Evolutionary conservation across 92 coral and sea anemone genomes (phyloP).

Genomic region (Phenganax subtilis): DNA sequence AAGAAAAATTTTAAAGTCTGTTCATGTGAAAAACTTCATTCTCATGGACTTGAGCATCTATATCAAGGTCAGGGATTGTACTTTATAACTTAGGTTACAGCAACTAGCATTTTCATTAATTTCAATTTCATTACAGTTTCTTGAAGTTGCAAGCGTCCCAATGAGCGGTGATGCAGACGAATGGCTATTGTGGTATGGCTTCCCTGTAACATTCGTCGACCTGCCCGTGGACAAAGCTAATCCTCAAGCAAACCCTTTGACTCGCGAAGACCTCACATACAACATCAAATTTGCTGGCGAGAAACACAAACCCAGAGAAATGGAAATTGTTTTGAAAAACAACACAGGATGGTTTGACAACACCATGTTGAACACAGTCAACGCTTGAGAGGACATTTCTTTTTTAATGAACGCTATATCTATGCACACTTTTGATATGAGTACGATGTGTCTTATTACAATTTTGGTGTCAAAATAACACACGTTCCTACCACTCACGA

Average conservation of each 20-base stretch:
- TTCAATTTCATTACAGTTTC: constrained; percentile 44
- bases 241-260: constrained; percentile 19
- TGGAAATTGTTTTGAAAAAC: constrained; percentile 13
- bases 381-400: background rate
- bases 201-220: constrained; percentile 60
- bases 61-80: background rate
- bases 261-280: background rate
- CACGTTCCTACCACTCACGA: no score
- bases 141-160: constrained; percentile 57
- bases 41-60: background rate
- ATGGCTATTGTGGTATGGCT: constrained; percentile 60
- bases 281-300: constrained; percentile 21
- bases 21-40: no score
- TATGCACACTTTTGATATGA: background rate
- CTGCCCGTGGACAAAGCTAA: constrained; percentile 6
- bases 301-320: constrained; percentile 15
- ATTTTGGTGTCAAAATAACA: no score
- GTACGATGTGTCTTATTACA: no score
- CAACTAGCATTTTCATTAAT: background rate
- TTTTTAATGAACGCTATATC: background rate
- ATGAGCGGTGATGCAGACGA: constrained; percentile 29
- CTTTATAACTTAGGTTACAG: background rate
- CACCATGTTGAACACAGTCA: background rate
- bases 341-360: constrained; percentile 37
- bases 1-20: no score